Evolutionary conservation across 2,113 vertebrate genomes (phyloP), one percentile per base, ranked within the genome.

Genomic region (Loxodonta africana): DNA sequence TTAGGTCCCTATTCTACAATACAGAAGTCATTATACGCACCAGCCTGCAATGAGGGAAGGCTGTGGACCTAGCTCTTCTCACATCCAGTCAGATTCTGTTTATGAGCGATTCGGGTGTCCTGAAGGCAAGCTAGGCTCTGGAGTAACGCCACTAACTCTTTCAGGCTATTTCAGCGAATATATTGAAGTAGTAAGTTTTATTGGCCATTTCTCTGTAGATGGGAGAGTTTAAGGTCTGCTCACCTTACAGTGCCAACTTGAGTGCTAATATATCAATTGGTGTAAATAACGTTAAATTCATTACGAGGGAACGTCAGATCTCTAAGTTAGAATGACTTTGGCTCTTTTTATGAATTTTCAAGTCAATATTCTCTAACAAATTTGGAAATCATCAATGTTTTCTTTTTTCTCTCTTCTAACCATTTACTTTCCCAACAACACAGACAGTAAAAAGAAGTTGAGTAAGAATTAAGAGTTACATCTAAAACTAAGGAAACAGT

Each of bases 91-190:
- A 46, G 28, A 63, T 33, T 81, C 12, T 2, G 0, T 53, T 86
- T 81, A 18, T 33, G 2, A 46, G 23, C 10, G 17, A 90, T 6
- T 51, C 41, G 82, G 41, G 46, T 78, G 9, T 82, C 84, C 74
- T 96, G 33, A 92, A 95, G 77, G 28, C 92, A 73, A 88, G 91
- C 20, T 71, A 37, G 28, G 30, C 18, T 80, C 67, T 74, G 6
- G 41, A 46, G 74, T 21, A 95, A 1, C 25, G 74, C 30, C 41
- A 3, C 90, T 84, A 84, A 37, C 67, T 92, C 71, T 37, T 30
- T 25, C 0, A 46, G 65, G 60, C 51, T 51, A 69, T 82, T 90
- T 65, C 30, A 37, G 57, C 67, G 69, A 65, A 15, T 30, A 62
- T 33, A 41, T 81, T 84, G 26, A 60, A 33, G 8, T 14, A 77